Percentiles rank a stretch among this genome's conserved stretches.
Conservation (phyloP, 2,888 invertebrate genomes). For the Busseola fusca region DNA sequence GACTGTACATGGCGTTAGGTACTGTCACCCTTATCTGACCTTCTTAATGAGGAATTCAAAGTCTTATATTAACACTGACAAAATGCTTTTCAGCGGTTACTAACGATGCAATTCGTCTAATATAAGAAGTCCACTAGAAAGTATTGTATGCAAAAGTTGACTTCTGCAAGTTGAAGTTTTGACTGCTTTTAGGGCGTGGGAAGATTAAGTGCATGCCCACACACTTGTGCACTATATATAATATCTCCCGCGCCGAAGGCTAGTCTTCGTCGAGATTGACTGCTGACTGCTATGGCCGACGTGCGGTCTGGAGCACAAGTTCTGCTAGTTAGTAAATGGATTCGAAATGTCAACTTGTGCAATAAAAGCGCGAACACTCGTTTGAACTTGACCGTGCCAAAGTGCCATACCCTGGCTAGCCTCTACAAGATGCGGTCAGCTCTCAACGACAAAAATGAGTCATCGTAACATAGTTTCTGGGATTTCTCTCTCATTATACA, state of each 20-base stretch:
- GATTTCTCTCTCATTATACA: conserved; percentile 35
- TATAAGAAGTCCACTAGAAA: not conserved
- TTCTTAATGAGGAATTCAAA: no score
- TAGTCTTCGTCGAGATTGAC: not conserved
- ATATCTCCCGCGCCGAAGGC: not conserved
- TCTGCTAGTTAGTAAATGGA: no score
- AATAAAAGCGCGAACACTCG: not conserved
- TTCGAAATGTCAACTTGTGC: not conserved
- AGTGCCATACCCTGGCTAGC: not conserved
- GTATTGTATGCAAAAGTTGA: not conserved
- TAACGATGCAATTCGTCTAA: not conserved
- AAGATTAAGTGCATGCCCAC: not conserved
- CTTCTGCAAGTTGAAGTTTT: not conserved
- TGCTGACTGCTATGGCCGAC: not conserved
- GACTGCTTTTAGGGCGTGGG: not conserved
- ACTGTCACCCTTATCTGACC: not conserved
- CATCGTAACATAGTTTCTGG: conserved; percentile 14
- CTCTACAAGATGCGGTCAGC: not conserved
- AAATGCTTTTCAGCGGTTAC: not conserved
- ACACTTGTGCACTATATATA: not conserved
- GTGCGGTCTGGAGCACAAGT: not conserved
- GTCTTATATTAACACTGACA: not conserved
- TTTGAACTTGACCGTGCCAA: conserved; percentile 4
- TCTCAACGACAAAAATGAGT: conserved; percentile 16
- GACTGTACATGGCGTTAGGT: not conserved